phyloP scores from a whole-genome alignment of 2,888 invertebrate species.

The Chaitophorus viminalis region DNA sequence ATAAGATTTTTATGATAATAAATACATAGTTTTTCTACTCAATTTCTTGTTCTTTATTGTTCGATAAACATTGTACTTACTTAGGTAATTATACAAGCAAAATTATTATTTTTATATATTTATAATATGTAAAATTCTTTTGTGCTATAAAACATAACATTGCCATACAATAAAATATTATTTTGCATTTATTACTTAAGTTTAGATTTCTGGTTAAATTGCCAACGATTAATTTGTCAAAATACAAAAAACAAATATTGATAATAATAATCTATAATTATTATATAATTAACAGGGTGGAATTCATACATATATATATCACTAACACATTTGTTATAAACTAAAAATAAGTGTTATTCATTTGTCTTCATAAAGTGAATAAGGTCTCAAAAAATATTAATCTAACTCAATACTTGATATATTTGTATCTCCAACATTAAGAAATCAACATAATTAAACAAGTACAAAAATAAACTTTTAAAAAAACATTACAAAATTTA shows the following conservation, averaged over 20 bases:
- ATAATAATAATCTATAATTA: no score
- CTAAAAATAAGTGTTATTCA: conserved; percentile 27
- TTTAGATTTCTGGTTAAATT: no score
- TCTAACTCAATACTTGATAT: neutral
- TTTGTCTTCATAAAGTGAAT: conserved; percentile 7
- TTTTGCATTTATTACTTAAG: no score
- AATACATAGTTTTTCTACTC: neutral
- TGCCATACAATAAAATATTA: neutral
- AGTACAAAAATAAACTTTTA: conserved; percentile 50
- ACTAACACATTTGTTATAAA: neutral
- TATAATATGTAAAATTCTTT: no score
- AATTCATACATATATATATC: neutral
- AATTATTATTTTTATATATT: no score
- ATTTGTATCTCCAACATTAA: conserved; percentile 13
- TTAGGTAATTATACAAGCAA: no score
- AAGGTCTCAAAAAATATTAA: conserved; percentile 29
- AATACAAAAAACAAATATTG: no score
- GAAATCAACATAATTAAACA: conserved; percentile 33
- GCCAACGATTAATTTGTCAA: no score
- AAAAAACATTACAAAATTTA: conserved; percentile 36
- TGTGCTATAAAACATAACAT: neutral
- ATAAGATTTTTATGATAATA: no score
- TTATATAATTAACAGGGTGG: neutral
- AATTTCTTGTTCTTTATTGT: neutral
- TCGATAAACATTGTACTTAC: no score